Conservation (phyloP, 2,797 vertebrate genomes). For the Momotus momota region DNA sequence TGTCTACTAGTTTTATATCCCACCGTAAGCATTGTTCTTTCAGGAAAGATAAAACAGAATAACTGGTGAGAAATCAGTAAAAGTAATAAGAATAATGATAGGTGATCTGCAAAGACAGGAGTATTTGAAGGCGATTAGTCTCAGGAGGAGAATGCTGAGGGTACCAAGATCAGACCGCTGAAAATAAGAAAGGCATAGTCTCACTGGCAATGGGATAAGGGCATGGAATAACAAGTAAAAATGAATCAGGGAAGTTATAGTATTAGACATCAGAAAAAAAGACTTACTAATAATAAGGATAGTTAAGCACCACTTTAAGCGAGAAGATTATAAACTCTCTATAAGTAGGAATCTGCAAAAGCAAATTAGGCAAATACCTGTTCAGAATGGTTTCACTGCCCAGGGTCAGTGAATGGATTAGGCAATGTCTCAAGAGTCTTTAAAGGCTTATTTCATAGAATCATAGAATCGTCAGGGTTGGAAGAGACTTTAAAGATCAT, state of each 20-base stretch:
- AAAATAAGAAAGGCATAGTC: not conserved
- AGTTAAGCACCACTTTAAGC: not conserved
- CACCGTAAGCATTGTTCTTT: not conserved
- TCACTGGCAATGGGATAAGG: not conserved
- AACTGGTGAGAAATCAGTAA: not conserved
- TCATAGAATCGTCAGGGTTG: too few species aligned
- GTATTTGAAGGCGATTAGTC: not conserved
- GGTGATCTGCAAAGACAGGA: not conserved
- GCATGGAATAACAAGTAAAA: not conserved
- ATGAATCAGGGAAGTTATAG: not conserved
- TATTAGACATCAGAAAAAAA: not conserved
- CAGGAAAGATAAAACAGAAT: slow-evolving; percentile 36
- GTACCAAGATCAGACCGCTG: not conserved
- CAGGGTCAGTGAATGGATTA: not conserved
- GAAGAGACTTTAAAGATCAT: too few species aligned
- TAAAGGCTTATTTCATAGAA: not conserved
- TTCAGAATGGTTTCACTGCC: not conserved
- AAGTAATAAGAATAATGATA: not conserved
- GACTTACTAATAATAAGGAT: not conserved
- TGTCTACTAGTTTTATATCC: not conserved
- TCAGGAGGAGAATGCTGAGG: not conserved
- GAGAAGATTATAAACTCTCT: not conserved
- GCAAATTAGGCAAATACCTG: not conserved
- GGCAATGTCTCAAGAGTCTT: not conserved
- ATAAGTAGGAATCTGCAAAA: not conserved